These are phyloP conservation scores for Mobula birostris DNA, from an alignment of 2,113 vertebrate genomes.

Conservation along the genomic window DNA sequence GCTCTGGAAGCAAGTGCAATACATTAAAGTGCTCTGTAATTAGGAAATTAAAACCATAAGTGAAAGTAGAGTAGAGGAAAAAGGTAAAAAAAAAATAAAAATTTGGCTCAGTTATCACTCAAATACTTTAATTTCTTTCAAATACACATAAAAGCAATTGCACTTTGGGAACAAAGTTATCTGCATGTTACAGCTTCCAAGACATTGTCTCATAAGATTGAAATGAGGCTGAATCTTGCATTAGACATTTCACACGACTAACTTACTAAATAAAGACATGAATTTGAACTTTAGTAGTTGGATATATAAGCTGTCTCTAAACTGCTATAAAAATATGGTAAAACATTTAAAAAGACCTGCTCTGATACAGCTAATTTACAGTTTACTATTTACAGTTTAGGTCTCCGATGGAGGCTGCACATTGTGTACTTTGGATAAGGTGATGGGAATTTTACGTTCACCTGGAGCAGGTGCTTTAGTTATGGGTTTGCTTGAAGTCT, in stretches of 20 bases:
- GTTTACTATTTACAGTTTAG: slow-evolving; percentile 54
- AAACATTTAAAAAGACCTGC: slow-evolving; percentile 45
- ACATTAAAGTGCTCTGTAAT: too few relatives aligned
- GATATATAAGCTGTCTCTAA: not conserved
- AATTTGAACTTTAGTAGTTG: not conserved
- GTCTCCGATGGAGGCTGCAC: slow-evolving; percentile 79
- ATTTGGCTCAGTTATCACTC: not conserved
- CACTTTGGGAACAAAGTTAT: not conserved
- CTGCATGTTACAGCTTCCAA: not conserved
- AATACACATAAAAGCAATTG: slow-evolving; percentile 32
- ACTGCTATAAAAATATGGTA: slow-evolving; percentile 58
- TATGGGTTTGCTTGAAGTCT: slow-evolving; percentile 69
- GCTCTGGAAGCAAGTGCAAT: not conserved
- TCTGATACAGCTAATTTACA: slow-evolving; percentile 40
- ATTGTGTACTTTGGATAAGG: slow-evolving; percentile 87
- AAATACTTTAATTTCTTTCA: slow-evolving; percentile 14
- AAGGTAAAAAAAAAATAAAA: not conserved
- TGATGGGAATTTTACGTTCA: slow-evolving; percentile 84
- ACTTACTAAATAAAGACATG: not conserved
- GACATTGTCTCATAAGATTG: not conserved
- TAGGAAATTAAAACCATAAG: not conserved
- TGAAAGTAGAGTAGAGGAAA: not conserved
- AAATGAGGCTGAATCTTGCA: not conserved
- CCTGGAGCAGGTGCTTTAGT: slow-evolving; percentile 77
- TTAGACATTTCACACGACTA: not conserved